phyloP scores from a whole-genome alignment of 2,888 invertebrate species.

The Cephus nigrinus region DNA sequence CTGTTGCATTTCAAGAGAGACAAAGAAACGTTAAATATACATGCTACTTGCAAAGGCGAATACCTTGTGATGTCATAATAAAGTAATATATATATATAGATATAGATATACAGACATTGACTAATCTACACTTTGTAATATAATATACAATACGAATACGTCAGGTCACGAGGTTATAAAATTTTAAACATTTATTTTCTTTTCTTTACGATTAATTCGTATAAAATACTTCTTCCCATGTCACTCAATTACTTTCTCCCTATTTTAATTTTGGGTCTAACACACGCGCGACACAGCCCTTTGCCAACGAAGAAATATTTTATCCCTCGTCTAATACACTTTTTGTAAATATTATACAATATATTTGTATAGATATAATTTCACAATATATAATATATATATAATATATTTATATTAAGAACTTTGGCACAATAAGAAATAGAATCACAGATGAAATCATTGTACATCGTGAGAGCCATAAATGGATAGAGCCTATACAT shows the following conservation, averaged over 20 bases:
- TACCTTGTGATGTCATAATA: slow-evolving; percentile 29
- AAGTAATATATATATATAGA: slow-evolving; percentile 28
- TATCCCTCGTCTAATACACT: slow-evolving; percentile 25
- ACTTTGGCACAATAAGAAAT: slow-evolving; percentile 64
- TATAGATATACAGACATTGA: slow-evolving; percentile 3
- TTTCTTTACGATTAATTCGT: not conserved
- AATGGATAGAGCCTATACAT: slow-evolving; percentile 24
- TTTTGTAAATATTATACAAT: slow-evolving; percentile 51
- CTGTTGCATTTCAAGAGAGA: not conserved
- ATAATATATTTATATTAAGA: slow-evolving; percentile 47
- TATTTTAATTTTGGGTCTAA: not conserved
- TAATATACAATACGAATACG: slow-evolving; percentile 23
- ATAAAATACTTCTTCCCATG: not conserved
- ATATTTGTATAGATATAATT: slow-evolving; percentile 40
- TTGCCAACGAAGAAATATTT: slow-evolving; percentile 26
- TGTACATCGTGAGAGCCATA: slow-evolving; percentile 57
- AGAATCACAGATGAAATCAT: slow-evolving; percentile 64
- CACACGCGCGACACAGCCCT: not conserved
- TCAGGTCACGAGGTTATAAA: slow-evolving; percentile 47
- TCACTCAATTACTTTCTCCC: not conserved
- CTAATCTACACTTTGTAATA: slow-evolving; percentile 21
- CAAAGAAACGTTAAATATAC: not conserved
- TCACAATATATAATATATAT: slow-evolving; percentile 28
- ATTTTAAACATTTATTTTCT: slow-evolving; percentile 46
- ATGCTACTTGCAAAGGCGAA: slow-evolving; percentile 48